phyloP scores from a whole-genome alignment of 37 sponge, comb jelly and placozoan genomes.

The Mnemiopsis leidyi region DNA sequence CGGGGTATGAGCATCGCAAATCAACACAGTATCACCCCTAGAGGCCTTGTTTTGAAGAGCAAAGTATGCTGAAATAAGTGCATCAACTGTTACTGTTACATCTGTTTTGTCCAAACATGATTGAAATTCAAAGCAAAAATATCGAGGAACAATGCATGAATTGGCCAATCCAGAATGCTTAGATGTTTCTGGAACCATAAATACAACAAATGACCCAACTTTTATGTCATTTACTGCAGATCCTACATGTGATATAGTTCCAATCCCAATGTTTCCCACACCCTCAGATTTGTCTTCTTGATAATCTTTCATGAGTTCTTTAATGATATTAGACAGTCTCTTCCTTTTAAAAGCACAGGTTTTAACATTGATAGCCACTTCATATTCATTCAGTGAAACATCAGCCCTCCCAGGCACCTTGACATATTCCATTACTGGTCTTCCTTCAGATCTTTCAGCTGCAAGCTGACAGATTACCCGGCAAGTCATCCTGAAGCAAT shows the following conservation, averaged over 20 bases:
- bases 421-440: neutral
- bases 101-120: neutral
- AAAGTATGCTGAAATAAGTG: conserved; percentile 23
- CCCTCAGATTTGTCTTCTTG: conserved; percentile 27
- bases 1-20: conserved; percentile 43
- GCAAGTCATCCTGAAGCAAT: neutral
- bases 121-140: neutral
- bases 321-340: neutral
- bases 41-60: neutral
- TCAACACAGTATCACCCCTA: neutral
- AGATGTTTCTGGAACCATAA: neutral
- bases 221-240: neutral
- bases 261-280: conserved; percentile 23
- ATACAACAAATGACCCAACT: conserved; percentile 7
- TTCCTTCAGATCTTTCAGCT: neutral
- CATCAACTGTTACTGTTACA: conserved; percentile 6
- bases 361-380: neutral
- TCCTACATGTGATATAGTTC: neutral
- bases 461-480: neutral
- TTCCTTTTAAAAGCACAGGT: neutral
- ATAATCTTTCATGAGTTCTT: neutral
- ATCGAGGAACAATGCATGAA: conserved; percentile 14
- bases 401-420: neutral
- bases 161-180: conserved; percentile 21
- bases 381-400: neutral